A percentile compares a stretch with the other conserved stretches of the same genome.
These are phyloP conservation scores for Spinus pinus DNA, from an alignment of 2,797 vertebrate genomes.

Conservation along the genomic window DNA sequence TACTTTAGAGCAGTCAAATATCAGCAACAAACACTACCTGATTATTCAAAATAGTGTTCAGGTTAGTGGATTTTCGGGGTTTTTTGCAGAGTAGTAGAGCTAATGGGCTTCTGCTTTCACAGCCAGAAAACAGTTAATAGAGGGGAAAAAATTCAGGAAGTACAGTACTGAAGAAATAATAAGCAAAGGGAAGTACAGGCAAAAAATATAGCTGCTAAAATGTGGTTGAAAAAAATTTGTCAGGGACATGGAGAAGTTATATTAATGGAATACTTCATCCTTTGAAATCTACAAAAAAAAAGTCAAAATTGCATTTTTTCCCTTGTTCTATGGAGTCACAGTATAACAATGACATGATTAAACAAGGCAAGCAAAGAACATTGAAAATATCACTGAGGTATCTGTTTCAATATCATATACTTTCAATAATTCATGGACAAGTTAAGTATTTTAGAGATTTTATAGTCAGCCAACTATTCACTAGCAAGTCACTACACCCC, in stretches of 20 bases:
- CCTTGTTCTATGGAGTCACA: not conserved
- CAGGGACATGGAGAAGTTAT: not conserved
- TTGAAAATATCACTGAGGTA: not conserved
- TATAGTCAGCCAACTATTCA: slow-evolving; percentile 1
- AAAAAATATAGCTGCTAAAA: not conserved
- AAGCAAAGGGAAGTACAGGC: not conserved
- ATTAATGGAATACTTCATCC: not conserved
- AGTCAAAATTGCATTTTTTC: not conserved
- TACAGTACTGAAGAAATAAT: not conserved
- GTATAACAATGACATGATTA: not conserved
- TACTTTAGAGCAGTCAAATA: not conserved
- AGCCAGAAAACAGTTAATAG: not conserved
- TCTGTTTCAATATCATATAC: not conserved
- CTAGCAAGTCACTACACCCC: not conserved
- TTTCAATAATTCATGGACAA: slow-evolving; percentile 22
- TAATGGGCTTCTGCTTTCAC: not conserved
- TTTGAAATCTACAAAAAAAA: not conserved
- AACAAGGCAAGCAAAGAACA: not conserved
- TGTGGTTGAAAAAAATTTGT: not conserved
- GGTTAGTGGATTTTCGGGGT: not conserved
- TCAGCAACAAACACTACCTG: not conserved
- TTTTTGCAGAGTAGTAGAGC: not conserved
- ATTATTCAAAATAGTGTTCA: not conserved
- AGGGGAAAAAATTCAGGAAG: not conserved
- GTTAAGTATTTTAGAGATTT: not conserved